Base-by-base conservation (phyloP, 2,113 vertebrate species). In the Glareola pratincola region DNA sequence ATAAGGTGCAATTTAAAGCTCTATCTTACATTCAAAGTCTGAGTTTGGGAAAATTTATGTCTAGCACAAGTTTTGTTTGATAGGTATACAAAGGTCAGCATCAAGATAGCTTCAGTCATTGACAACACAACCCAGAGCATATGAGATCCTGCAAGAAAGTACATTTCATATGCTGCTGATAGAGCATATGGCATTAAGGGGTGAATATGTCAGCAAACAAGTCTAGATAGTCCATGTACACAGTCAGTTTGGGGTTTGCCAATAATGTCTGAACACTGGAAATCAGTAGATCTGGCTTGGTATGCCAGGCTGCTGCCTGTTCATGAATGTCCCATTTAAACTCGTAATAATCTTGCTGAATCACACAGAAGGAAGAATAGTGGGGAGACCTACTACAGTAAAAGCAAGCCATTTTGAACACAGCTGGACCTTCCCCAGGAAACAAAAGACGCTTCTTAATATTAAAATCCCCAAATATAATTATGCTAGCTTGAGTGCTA, bases 11-110 rank as follows among this genome's bases (percentile, higher is more conserved):
- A n/a, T 91, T 78, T 57, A 67, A 73, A 66, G 45, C 3, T 63
- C 1, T n/a, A 16, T 51, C 56, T 95, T 77, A 24, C 26, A 63
- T 71, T 60, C 10, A 14, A 47, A 83, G 20, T 24, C 23, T 50
- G 32, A 80, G 7, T 9, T 83, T 92, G 2, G n/a, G 34, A 64
- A 83, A 74, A 83, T 12, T 29, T 62, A 43, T 21, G 7, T 62
- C n/a, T 77, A 73, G 62, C 27, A 39, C 0, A 0, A 24, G 17
- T 64, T 85, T 90, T 1, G 0, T 41, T 60, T 69, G 32, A 64
- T 41, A 57, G 6, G 10, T 29, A 29, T 48, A 53, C 10, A 79
- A 76, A 77, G 13, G 10, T 71, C 24, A 51, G 2, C 14, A 23
- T 63, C 32, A 73, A 36, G 37, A 57, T 6, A 69, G 45, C 24